These are phyloP conservation scores for Magallana ariakensis DNA, from an alignment of 1,140 invertebrate genomes.

Conservation along the genomic window DNA sequence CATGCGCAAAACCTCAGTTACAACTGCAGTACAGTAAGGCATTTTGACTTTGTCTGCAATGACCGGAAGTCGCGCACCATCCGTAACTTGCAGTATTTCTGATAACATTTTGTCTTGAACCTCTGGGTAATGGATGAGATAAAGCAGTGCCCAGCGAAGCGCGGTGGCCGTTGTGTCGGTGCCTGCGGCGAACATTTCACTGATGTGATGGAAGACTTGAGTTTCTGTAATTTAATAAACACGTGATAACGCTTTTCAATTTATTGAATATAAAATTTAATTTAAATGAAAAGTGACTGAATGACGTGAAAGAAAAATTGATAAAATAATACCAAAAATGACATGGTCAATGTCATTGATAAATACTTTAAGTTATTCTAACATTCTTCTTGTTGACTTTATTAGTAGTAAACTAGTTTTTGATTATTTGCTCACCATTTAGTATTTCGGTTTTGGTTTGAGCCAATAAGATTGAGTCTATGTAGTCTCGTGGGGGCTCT, in stretches of 20 bases:
- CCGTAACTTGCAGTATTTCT: slow-evolving; percentile 91
- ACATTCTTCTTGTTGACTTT: too few relatives aligned
- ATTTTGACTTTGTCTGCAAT: slow-evolving; percentile 85
- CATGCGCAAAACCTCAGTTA: slow-evolving; percentile 76
- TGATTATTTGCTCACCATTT: too few relatives aligned
- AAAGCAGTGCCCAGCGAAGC: slow-evolving; percentile 87
- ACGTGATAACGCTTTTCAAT: too few relatives aligned
- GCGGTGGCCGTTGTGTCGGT: slow-evolving; percentile 63
- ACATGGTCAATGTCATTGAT: too few relatives aligned
- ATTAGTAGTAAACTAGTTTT: too few relatives aligned
- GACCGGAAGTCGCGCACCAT: slow-evolving; percentile 86
- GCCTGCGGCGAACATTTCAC: slow-evolving; percentile 63
- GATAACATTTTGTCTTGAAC: slow-evolving; percentile 89
- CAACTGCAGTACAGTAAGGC: slow-evolving; percentile 67
- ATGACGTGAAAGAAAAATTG: too few relatives aligned
- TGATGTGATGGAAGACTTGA: too few relatives aligned
- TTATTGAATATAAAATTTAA: too few relatives aligned
- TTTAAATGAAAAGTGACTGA: too few relatives aligned
- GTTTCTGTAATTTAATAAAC: too few relatives aligned
- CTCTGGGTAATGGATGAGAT: slow-evolving; percentile 87
- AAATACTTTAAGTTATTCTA: too few relatives aligned
- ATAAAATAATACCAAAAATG: too few relatives aligned
- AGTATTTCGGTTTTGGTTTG: background rate
- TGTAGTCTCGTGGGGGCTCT: background rate
- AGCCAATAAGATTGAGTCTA: background rate